Evolutionary conservation across 30 jellyfish, hydroid and myxozoan genomes (phyloP).

Genomic region (Haliclystus octoradiatus): DNA sequence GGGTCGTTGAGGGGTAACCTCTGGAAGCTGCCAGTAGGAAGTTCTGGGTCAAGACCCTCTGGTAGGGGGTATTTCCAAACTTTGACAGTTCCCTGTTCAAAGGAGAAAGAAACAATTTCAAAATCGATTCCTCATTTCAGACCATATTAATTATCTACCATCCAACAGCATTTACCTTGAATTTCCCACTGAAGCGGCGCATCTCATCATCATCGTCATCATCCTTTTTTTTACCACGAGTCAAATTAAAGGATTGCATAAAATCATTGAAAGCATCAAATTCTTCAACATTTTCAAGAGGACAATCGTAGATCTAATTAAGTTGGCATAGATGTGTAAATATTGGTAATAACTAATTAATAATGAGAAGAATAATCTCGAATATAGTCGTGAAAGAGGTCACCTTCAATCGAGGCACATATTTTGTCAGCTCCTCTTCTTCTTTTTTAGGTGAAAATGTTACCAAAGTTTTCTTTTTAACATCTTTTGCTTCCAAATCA

Average conservation of each 20-base stretch:
- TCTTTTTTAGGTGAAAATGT: not conserved
- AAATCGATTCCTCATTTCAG: not conserved
- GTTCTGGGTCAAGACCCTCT: conserved; percentile 44
- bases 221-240: conserved; percentile 92
- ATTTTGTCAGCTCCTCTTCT: not conserved
- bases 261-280: conserved; percentile 79
- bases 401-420: not conserved
- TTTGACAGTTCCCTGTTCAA: conserved; percentile 70
- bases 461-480: not conserved
- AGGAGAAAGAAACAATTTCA: not conserved
- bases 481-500: conserved; percentile 5
- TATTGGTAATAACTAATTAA: no score
- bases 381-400: no score
- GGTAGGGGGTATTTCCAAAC: conserved; percentile 96
- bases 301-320: conserved; percentile 41
- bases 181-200: conserved; percentile 86
- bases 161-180: conserved; percentile 48
- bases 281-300: conserved; percentile 69
- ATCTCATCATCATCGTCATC: conserved; percentile 84
- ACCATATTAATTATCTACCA: not conserved
- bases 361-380: no score
- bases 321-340: no score
- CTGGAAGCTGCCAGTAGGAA: conserved; percentile 77
- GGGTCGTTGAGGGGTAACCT: conserved; percentile 88
- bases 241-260: conserved; percentile 54